A percentile compares a stretch with the other conserved stretches of the same genome.
Conservation (phyloP, 1,140 invertebrate genomes). For the Drosophila sp. region DNA sequence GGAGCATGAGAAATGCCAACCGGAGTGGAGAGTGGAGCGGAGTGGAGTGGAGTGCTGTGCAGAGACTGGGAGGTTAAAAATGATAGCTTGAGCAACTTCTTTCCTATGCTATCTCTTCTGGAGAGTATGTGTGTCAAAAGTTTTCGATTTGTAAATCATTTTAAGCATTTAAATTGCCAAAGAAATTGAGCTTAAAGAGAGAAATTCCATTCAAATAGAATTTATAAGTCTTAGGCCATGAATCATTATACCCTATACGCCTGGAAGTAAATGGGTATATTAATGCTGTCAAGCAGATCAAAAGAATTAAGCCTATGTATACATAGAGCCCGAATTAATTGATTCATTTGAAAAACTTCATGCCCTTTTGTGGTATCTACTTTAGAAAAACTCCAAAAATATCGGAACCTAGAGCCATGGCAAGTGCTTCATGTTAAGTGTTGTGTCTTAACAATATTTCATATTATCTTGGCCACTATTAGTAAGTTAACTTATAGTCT, state of each 20-base stretch:
- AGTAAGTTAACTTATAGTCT: too few relatives aligned
- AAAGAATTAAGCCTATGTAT: too few relatives aligned
- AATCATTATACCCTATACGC: neutral
- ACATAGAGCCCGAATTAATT: too few relatives aligned
- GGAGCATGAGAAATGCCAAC: slow-evolving; percentile 53
- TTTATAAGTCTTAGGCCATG: neutral
- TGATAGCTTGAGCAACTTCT: slow-evolving; percentile 1
- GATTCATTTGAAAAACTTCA: too few relatives aligned
- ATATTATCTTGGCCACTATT: too few relatives aligned
- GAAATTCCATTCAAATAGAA: slow-evolving; percentile 7
- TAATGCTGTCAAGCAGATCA: neutral
- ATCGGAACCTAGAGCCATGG: too few relatives aligned
- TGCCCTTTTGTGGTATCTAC: too few relatives aligned
- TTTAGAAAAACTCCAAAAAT: too few relatives aligned
- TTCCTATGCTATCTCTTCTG: neutral
- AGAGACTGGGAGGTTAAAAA: slow-evolving; percentile 14
- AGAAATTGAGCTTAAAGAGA: slow-evolving; percentile 20
- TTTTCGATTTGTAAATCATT: slow-evolving; percentile 65
- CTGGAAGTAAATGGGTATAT: neutral
- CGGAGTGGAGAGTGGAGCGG: neutral
- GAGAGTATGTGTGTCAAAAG: slow-evolving; percentile 67
- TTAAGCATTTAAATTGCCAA: slow-evolving; percentile 50
- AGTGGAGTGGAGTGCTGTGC: neutral
- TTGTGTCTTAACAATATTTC: too few relatives aligned
- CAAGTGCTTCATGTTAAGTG: too few relatives aligned